These are phyloP conservation scores for Heteropelma amictum DNA, from an alignment of 2,888 invertebrate species.

Conservation along the genomic window DNA sequence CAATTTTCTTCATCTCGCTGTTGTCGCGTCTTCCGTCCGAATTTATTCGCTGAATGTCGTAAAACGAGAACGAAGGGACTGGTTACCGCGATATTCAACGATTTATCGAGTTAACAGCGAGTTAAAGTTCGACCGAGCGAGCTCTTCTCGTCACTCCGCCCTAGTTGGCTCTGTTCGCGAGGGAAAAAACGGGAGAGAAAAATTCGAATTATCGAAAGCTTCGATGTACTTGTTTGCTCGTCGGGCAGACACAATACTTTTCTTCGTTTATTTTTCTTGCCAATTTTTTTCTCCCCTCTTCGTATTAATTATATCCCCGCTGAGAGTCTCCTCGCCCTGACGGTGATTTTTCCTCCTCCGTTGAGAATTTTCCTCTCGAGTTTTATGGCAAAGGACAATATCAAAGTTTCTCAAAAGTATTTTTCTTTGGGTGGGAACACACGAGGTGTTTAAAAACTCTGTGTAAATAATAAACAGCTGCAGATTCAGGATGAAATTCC, in stretches of 20 bases:
- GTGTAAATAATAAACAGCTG: background rate
- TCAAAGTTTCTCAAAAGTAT: background rate
- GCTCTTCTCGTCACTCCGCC: background rate
- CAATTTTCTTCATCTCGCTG: slow-evolving; percentile 32
- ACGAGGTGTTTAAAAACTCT: no score
- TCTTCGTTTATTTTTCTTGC: background rate
- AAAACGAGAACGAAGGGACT: slow-evolving; percentile 37
- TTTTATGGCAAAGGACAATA: no score
- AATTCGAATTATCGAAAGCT: slow-evolving; percentile 46
- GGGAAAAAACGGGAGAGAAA: background rate
- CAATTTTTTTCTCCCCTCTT: background rate
- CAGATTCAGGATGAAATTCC: no score
- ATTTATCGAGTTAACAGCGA: slow-evolving; percentile 54
- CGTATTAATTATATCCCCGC: background rate
- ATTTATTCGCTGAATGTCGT: slow-evolving; percentile 22
- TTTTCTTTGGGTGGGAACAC: no score
- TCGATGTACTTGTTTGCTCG: slow-evolving; percentile 3
- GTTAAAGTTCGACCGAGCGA: slow-evolving; percentile 50
- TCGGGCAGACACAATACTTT: slow-evolving; percentile 15
- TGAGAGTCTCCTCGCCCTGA: background rate
- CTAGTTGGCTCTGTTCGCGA: background rate
- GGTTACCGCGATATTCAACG: slow-evolving; percentile 54
- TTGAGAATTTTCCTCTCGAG: no score
- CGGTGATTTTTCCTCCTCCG: background rate
- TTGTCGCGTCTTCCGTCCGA: slow-evolving; percentile 10